Evolutionary conservation across 92 coral and sea anemone genomes (phyloP).

Genomic region (Montipora capitata): DNA sequence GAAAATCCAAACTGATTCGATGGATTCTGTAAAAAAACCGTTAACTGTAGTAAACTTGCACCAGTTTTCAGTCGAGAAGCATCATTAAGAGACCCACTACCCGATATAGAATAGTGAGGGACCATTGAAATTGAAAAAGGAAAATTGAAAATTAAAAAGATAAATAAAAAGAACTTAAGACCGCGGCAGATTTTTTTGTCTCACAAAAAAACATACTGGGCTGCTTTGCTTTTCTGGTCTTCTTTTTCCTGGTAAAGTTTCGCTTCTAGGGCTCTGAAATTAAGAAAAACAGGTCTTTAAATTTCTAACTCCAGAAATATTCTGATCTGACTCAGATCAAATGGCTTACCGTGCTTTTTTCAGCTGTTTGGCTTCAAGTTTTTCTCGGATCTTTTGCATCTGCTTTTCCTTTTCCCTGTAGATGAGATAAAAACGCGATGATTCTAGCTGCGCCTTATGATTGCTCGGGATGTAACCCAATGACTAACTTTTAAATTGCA

Average conservation of each 20-base stretch:
- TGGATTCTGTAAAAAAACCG: no score
- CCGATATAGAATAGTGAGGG: no score
- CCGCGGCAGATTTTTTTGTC: not conserved
- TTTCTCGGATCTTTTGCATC: conserved; percentile 92
- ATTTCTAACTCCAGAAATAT: not conserved
- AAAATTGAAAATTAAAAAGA: no score
- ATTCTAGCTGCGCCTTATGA: not conserved
- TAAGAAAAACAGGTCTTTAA: not conserved
- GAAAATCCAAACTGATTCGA: no score
- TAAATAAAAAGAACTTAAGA: no score
- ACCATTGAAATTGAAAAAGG: no score
- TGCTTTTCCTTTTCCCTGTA: conserved; percentile 90
- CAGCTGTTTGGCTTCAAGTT: conserved; percentile 90
- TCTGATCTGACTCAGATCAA: not conserved
- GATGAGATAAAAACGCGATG: not conserved
- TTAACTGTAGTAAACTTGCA: no score
- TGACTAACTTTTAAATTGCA: not conserved
- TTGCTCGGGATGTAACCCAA: no score
- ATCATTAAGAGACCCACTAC: no score
- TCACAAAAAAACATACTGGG: conserved; percentile 64
- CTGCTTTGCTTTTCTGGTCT: conserved; percentile 83
- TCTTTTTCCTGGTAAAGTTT: conserved; percentile 80
- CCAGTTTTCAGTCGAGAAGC: no score
- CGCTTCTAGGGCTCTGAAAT: conserved; percentile 86
- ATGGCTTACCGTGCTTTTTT: conserved; percentile 90